Evolutionary conservation across 2,888 invertebrate species (phyloP).

Genomic region (Chrysina gloriosa): DNA sequence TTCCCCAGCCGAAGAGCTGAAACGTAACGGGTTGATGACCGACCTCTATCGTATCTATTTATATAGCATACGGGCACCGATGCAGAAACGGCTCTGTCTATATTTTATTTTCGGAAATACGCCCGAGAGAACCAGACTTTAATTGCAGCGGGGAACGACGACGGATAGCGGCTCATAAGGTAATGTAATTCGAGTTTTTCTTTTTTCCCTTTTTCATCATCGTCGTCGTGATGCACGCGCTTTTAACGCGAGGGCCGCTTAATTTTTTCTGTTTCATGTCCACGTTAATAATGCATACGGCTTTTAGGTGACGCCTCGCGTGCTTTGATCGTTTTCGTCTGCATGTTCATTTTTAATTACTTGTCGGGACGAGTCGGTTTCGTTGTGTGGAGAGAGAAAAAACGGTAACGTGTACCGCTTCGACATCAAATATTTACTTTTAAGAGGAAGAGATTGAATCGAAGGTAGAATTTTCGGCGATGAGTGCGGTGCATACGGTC

Average conservation of each 20-base stretch:
- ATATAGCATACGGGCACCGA: too few relatives aligned
- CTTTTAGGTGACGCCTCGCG: slow-evolving; percentile 31
- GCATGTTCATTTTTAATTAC: slow-evolving; percentile 7
- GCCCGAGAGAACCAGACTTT: too few relatives aligned
- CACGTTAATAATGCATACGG: slow-evolving; percentile 31
- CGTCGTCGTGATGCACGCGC: not conserved
- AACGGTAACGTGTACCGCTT: not conserved
- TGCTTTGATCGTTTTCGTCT: slow-evolving; percentile 11
- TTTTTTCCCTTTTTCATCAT: slow-evolving; percentile 51
- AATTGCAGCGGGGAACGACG: too few relatives aligned
- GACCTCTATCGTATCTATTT: too few relatives aligned
- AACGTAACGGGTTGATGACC: not conserved
- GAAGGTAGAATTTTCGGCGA: too few relatives aligned
- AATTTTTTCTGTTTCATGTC: slow-evolving; percentile 28
- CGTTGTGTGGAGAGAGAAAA: not conserved
- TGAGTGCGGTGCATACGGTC: too few relatives aligned
- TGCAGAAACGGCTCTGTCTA: too few relatives aligned
- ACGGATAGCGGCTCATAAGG: too few relatives aligned
- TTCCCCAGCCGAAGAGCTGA: not conserved
- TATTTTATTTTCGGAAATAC: too few relatives aligned
- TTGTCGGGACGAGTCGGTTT: too few relatives aligned
- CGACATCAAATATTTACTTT: slow-evolving; percentile 3
- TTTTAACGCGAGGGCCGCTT: slow-evolving; percentile 7
- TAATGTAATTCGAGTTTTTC: slow-evolving; percentile 35
- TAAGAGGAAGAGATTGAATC: too few relatives aligned